Evolutionary conservation across 2,113 vertebrate species (phyloP), one percentile per base, ranked within the genome.

Genomic region (Brachypodius melanocephalos): DNA sequence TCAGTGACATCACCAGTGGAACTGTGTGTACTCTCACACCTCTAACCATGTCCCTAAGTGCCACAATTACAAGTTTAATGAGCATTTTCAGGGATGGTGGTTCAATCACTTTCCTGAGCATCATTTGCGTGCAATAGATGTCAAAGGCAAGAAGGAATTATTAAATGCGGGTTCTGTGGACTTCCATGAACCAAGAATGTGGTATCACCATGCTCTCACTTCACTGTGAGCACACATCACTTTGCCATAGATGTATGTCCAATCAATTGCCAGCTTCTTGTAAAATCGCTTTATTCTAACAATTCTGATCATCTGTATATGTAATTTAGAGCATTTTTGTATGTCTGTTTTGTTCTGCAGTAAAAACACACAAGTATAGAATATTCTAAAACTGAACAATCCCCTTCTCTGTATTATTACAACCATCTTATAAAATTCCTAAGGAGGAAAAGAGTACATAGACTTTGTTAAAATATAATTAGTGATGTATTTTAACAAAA

Each of bases 401-500:
- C 8, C 5, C 6, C 29, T 32, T 38, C 34, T 90, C 19, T 31
- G 66, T 77, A 67, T 88, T 58, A 42, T 52, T 71, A 63, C 9
- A 90, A 76, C 8, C 26, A 46, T 26, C 40, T 72, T 40, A 46
- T 13, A 71, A 82, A 73, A 93, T 59, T 86, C 26, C 22, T 49
- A 15, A 88, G 83, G 58, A 77, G n/a, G 29, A 91, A 88, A 90
- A 77, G 36, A 91, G 26, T 40, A 83, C 19, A 83, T 25, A 90
- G 71, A 93, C 15, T 0, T 59, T 81, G 46, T 62, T 93, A 85
- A 94, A 96, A 95, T 80, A 89, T 34, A 93, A 94, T 80, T 80
- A 91, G 34, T 89, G 38, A 94, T 74, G n/a, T 85, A 91, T 93
- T 96, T 96, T 86, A 95, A 91, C 55, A 91, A 95, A 94, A 90